Conservation (phyloP, 2,888 invertebrate species). For the Plusia festucae region DNA sequence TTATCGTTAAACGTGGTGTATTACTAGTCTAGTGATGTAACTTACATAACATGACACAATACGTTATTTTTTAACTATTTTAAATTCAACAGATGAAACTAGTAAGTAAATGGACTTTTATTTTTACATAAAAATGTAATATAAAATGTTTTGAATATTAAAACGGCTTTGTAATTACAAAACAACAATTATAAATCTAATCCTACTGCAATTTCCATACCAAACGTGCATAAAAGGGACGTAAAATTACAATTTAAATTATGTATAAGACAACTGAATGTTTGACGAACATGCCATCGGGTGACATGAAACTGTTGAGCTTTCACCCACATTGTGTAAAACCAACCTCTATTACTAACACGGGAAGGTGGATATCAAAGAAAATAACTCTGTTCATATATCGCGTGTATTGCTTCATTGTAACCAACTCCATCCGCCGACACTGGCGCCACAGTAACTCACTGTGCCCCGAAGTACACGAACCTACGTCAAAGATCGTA, state of each 20-base stretch:
- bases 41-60: slow-evolving; percentile 27
- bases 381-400: slow-evolving; percentile 41
- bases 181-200: slow-evolving; percentile 20
- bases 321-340: slow-evolving; percentile 38
- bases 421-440: slow-evolving; percentile 20
- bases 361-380: slow-evolving; percentile 31
- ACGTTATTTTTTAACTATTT: neutral
- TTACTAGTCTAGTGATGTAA: slow-evolving; percentile 13
- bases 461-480: slow-evolving; percentile 31
- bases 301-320: slow-evolving; percentile 35
- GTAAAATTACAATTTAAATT: slow-evolving; percentile 42
- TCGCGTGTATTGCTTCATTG: slow-evolving; percentile 57
- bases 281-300: slow-evolving; percentile 55
- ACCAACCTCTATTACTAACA: slow-evolving; percentile 48
- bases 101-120: neutral
- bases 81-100: neutral
- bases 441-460: slow-evolving; percentile 37
- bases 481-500: slow-evolving; percentile 27
- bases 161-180: slow-evolving; percentile 29
- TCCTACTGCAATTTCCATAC: slow-evolving; percentile 44
- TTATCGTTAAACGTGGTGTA: slow-evolving; percentile 14
- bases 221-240: slow-evolving; percentile 39
- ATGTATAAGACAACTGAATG: slow-evolving; percentile 51
- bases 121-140: neutral
- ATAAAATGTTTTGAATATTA: slow-evolving; percentile 14